Evolutionary conservation across 2,888 invertebrate genomes (phyloP).

Genomic region (Epirrhoe alternata): DNA sequence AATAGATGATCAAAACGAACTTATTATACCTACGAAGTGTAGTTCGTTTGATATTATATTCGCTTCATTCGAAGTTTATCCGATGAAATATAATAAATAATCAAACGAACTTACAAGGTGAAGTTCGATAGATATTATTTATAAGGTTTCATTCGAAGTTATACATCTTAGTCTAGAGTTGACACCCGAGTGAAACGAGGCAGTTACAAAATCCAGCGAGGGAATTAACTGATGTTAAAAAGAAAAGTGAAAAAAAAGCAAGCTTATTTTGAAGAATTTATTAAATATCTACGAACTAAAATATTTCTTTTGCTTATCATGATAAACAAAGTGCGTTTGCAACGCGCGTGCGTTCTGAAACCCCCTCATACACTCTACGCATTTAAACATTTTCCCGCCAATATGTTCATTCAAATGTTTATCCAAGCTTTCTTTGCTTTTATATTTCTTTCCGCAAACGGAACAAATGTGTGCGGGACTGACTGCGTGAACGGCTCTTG

Average conservation of each 20-base stretch:
- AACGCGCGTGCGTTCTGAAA: conserved; percentile 13
- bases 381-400: not conserved
- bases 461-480: not conserved
- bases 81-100: too few relatives aligned
- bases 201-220: too few relatives aligned
- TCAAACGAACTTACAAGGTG: too few relatives aligned
- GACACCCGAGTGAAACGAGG: too few relatives aligned
- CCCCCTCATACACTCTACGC: conserved; percentile 6
- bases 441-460: conserved; percentile 11
- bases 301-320: conserved; percentile 3
- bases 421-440: conserved; percentile 2
- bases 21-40: too few relatives aligned
- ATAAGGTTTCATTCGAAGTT: too few relatives aligned
- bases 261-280: not conserved
- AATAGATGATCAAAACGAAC: too few relatives aligned
- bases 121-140: too few relatives aligned
- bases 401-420: conserved; percentile 11
- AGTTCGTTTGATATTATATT: too few relatives aligned
- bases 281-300: conserved; percentile 1
- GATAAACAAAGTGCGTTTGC: conserved; percentile 4
- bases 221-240: too few relatives aligned
- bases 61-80: too few relatives aligned
- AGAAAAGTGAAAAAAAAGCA: not conserved
- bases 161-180: too few relatives aligned
- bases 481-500: conserved; percentile 9